These are phyloP conservation scores for Andrena dorsata DNA, from an alignment of 2,888 invertebrate genomes.

Conservation along the genomic window DNA sequence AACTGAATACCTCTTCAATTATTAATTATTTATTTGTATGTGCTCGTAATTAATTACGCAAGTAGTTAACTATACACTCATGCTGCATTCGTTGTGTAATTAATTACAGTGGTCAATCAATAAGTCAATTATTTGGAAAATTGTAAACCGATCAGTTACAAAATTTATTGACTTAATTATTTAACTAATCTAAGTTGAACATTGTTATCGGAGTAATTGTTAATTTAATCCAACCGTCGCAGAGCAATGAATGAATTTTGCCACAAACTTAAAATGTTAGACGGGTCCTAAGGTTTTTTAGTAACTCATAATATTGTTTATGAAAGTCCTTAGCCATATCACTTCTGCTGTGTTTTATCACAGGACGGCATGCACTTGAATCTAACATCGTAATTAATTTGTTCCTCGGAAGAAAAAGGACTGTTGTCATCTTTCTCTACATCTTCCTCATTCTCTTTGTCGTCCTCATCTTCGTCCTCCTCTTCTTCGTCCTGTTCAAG, in stretches of 20 bases:
- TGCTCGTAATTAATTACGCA: constrained; percentile 51
- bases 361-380: constrained; percentile 83
- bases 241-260: constrained; percentile 28
- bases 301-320: constrained; percentile 34
- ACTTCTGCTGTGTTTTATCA: constrained; percentile 71
- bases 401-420: constrained; percentile 56
- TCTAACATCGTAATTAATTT: constrained; percentile 73
- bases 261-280: constrained; percentile 32
- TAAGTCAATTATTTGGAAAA: constrained; percentile 35
- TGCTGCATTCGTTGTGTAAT: constrained; percentile 54
- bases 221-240: constrained; percentile 14
- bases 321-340: constrained; percentile 40
- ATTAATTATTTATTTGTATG: constrained; percentile 49
- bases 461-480: constrained; percentile 86
- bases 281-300: constrained; percentile 34
- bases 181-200: constrained; percentile 19
- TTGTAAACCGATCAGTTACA: constrained; percentile 27
- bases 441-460: constrained; percentile 68
- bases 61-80: constrained; percentile 48
- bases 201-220: constrained; percentile 2
- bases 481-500: constrained; percentile 96
- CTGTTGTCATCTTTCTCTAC: constrained; percentile 55
- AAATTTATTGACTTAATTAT: constrained; percentile 44
- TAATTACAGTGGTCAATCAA: constrained; percentile 45
- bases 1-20: constrained; percentile 33